Percentiles rank a stretch among this genome's conserved stretches.
Evolutionary conservation across 2,113 vertebrate genomes (phyloP).

Genomic region (Parus major): DNA sequence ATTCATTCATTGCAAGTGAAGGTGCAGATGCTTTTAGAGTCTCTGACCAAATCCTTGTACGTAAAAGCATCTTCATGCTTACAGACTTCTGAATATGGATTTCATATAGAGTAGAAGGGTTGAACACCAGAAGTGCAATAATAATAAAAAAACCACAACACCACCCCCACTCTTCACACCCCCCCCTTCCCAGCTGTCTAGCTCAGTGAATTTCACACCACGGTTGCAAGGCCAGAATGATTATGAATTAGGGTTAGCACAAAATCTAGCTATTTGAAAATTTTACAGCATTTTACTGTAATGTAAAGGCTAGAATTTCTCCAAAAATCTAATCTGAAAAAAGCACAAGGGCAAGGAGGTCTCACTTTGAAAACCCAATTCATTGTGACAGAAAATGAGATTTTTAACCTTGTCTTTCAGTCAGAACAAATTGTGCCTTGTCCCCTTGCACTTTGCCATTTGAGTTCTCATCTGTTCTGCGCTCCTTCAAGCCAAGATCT

Average conservation of each 20-base stretch:
- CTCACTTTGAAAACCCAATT: neutral
- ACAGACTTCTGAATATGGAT: constrained; percentile 1
- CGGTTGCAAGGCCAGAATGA: constrained; percentile 49
- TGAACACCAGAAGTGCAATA: constrained; percentile 51
- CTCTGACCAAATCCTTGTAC: neutral
- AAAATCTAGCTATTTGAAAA: constrained; percentile 12
- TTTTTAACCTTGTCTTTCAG: neutral
- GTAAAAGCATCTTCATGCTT: neutral
- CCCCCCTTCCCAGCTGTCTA: constrained; percentile 60
- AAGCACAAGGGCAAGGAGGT: neutral
- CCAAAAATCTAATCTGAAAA: neutral
- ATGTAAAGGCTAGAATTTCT: neutral
- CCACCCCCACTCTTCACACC: constrained; percentile 60
- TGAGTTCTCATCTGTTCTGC: accelerated
- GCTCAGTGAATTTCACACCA: constrained; percentile 58
- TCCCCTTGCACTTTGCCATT: neutral
- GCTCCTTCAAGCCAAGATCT: neutral
- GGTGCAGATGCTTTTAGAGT: neutral
- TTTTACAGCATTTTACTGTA: neutral
- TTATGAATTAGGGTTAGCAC: constrained; percentile 47
- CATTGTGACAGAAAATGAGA: neutral
- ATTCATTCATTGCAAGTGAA: neutral
- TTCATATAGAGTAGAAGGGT: neutral
- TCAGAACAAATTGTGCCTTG: accelerated
- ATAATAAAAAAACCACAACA: constrained; percentile 32